Evolutionary conservation across 2,113 vertebrate genomes (phyloP), one percentile per base, ranked within the genome.

Genomic region (Emydura subglobosa): DNA sequence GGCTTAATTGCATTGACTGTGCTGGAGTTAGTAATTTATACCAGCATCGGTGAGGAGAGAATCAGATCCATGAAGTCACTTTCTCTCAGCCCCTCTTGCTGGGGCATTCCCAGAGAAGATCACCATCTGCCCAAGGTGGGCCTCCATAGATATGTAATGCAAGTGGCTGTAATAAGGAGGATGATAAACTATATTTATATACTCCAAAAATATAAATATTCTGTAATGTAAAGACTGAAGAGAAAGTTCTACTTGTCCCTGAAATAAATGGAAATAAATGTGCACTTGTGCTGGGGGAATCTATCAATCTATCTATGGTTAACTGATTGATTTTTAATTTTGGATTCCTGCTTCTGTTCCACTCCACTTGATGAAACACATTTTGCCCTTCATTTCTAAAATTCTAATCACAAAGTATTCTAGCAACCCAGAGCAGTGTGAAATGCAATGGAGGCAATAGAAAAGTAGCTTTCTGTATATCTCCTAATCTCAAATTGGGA

Each of bases 351-450:
- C 6, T 91, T 90, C 82, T 90, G n/a, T 90, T 22, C 5, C 82
- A 12, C 55, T 68, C 27, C 8, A 29, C 11, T 82, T 91, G 78
- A 96, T 82, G 82, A 92, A 94, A 84, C 25, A 57, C 5, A n/a
- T 87, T 83, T 80, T 93, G 8, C 83, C 90, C 91, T 51, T 78
- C 49, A 84, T 90, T 95, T 61, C 34, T 89, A 53, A 78, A 85
- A 89, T 54, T 80, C 6, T 21, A 89, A 0, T 27, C 3, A 59
- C 59, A 82, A 17, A 91, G 34, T 61, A 72, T 84, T 89, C 21
- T 87, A 84, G 78, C 49, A 82, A 0, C 34, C 13, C 34, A 95
- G 44, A 82, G 39, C 91, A 87, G 29, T 61, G 19, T 93, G 51
- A 87, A 94, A 87, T 85, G 10, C 13, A 94, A 25, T 22, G 47